Conservation (phyloP, 2,888 invertebrate genomes). For the Pollenia griseotomentosa region DNA sequence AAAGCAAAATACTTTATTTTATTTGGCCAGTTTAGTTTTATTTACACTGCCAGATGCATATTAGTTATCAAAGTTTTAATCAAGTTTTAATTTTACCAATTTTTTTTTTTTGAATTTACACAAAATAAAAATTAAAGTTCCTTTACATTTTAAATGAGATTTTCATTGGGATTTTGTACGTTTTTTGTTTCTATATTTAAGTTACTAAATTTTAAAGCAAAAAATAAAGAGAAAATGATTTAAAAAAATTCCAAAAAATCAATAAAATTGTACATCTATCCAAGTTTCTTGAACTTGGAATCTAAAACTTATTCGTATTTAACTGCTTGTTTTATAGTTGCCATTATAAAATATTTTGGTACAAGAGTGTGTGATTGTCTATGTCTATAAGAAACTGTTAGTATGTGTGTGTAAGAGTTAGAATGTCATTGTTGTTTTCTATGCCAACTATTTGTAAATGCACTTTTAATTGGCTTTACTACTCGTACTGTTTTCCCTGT, state of each 20-base stretch:
- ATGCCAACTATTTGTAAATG: constrained; percentile 68
- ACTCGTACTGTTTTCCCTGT: too few relatives aligned
- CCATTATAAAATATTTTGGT: constrained; percentile 28
- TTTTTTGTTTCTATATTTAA: background rate
- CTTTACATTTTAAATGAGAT: constrained; percentile 36
- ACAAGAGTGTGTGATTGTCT: background rate
- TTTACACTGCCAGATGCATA: too few relatives aligned
- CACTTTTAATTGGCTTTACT: constrained; percentile 70
- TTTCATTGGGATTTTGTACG: constrained; percentile 16
- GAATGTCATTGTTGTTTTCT: constrained; percentile 59
- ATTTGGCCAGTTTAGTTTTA: too few relatives aligned
- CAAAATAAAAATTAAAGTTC: constrained; percentile 38
- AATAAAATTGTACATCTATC: constrained; percentile 47
- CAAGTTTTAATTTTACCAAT: background rate
- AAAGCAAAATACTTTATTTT: too few relatives aligned
- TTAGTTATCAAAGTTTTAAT: too few relatives aligned
- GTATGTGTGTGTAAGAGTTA: constrained; percentile 7
- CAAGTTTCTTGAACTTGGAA: constrained; percentile 69
- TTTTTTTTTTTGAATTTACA: constrained; percentile 1
- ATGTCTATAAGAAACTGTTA: background rate
- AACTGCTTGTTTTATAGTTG: constrained; percentile 23
- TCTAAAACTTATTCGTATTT: constrained; percentile 29
- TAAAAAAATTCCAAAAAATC: constrained; percentile 48
- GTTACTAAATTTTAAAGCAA: constrained; percentile 13
- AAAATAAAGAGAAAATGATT: background rate